Base-by-base conservation (phyloP, 2,888 invertebrate species). In the Ichneumoninae sp. region DNA sequence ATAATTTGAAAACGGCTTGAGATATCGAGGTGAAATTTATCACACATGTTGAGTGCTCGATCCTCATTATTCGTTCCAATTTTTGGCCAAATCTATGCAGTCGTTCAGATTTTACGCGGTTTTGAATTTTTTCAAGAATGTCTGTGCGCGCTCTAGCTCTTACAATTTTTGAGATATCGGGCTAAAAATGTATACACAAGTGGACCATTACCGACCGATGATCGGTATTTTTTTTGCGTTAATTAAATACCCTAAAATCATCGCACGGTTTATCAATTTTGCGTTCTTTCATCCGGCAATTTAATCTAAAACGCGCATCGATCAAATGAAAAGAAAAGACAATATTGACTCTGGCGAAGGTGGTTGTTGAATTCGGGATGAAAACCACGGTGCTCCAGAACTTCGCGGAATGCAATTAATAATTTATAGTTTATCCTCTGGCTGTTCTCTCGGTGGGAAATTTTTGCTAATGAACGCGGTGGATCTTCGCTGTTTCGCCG, bases 221-320 rank as follows among this genome's bases (percentile, higher is more conserved):
- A 19, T 19, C 19, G 19, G 0, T 19, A 19, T 84, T 84, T 73
- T 73, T 60, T 73, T 71, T 81, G 81, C 84, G 75, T 54, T 70
- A 75, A 81, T 81, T 50, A 40, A 10, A 7, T 66, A 69, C 47
- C 60, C 30, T 16, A 26, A 40, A 36, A 5, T 13, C 16, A 60
- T 16, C 33, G 8, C 68, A 22, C 69, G n/a, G 60, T 26, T 3
- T 13, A n/a, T 10, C 54, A 47, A 57, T 68, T 30, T 52, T 52
- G 36, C n/a, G 36, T 22, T 66, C 13, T 30, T 2, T 2, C 10
- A 40, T 40, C 40, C 10, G 40, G 3, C 6, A 40, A 40, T 47
- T 47, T 13, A 16, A 16, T 16, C 13, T 16, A 4, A 16, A 47
- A 4, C 44, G 44, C 3, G 44, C 3, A 16, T 4, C 44, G 16